Percentiles rank a stretch among this genome's conserved stretches.
Conservation (phyloP, 2,797 vertebrate species). For the Echeneis naucrates region DNA sequence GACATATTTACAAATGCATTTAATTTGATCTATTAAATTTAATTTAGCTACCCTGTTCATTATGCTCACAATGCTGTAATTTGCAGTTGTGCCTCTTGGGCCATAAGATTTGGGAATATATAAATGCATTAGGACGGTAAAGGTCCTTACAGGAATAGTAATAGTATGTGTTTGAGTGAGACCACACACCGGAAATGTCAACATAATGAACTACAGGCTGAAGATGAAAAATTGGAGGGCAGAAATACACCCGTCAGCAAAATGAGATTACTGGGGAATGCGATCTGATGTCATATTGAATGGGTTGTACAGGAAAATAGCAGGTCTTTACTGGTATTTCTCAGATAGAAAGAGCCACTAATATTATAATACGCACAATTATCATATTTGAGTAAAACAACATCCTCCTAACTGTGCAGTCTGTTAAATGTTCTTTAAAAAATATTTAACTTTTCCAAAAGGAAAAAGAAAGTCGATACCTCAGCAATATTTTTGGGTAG, state of each 20-base stretch:
- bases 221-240: slow-evolving; percentile 58
- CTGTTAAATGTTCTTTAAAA: slow-evolving; percentile 28
- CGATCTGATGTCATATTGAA: slow-evolving; percentile 69
- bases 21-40: slow-evolving; percentile 21
- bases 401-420: slow-evolving; percentile 32
- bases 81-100: background rate
- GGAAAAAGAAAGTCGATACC: slow-evolving; percentile 15
- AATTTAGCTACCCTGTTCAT: background rate
- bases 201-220: slow-evolving; percentile 52
- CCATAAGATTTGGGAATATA: slow-evolving; percentile 22
- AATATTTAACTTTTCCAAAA: slow-evolving; percentile 19
- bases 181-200: slow-evolving; percentile 63
- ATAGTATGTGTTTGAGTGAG: slow-evolving; percentile 9
- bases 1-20: slow-evolving; percentile 4
- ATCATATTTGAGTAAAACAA: slow-evolving; percentile 6
- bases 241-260: slow-evolving; percentile 46
- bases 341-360: background rate
- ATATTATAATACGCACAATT: background rate
- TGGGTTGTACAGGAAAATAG: slow-evolving; percentile 41
- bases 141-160: background rate
- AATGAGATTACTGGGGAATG: slow-evolving; percentile 67
- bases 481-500: slow-evolving; percentile 30
- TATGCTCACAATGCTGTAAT: slow-evolving; percentile 29
- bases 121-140: slow-evolving; percentile 5
- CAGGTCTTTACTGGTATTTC: slow-evolving; percentile 11